A percentile compares a stretch with the other conserved stretches of the same genome.
Conservation (phyloP, 2,113 vertebrate genomes). For the Lamprologus lemairii region DNA sequence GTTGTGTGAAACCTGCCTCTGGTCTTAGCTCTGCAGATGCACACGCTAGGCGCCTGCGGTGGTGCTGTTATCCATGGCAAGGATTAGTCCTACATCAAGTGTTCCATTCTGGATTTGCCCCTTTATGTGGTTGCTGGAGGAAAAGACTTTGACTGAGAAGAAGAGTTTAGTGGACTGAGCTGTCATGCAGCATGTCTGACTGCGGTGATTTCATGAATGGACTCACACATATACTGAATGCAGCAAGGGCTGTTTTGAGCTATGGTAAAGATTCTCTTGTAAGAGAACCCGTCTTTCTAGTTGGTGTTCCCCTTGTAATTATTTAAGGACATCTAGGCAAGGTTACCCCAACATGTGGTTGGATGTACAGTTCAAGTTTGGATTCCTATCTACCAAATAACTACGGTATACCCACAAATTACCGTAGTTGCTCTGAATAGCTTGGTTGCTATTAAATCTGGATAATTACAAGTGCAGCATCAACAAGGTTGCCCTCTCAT, state of each 20-base stretch:
- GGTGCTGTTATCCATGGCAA: slow-evolving; percentile 44
- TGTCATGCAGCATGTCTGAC: slow-evolving; percentile 15
- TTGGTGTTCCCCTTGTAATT: neutral
- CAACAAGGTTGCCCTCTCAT: neutral
- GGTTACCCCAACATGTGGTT: neutral
- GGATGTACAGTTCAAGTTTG: neutral
- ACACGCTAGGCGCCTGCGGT: slow-evolving; percentile 22
- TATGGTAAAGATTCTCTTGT: neutral
- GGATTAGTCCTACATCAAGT: slow-evolving; percentile 45
- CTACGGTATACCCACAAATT: neutral
- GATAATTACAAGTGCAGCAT: neutral
- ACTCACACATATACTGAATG: neutral
- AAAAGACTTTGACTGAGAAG: slow-evolving; percentile 33
- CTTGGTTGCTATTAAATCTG: neutral
- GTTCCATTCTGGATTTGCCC: slow-evolving; percentile 20
- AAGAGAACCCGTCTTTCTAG: neutral
- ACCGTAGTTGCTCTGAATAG: neutral
- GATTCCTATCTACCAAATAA: neutral
- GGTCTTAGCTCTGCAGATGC: neutral
- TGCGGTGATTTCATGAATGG: neutral
- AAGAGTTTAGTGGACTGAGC: slow-evolving; percentile 27
- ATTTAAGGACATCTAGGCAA: neutral
- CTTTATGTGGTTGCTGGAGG: slow-evolving; percentile 45
- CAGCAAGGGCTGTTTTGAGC: neutral
- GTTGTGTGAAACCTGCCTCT: slow-evolving; percentile 6